phyloP scores from a whole-genome alignment of 1,140 invertebrate genomes.

The Eriosoma lanigerum region DNA sequence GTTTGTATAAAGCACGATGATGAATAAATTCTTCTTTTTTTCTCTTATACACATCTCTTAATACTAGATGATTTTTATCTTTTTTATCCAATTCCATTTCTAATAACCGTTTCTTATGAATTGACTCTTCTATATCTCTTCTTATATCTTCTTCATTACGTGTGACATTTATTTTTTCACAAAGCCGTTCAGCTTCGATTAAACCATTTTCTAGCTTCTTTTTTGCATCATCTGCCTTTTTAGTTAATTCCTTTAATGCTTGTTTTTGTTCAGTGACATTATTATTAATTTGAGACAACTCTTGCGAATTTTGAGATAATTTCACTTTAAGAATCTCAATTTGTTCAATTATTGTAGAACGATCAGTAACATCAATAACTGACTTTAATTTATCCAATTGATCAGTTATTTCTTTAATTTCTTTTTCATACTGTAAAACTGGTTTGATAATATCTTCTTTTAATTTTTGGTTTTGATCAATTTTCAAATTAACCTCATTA shows the following conservation, averaged over 20 bases:
- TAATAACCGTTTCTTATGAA: not conserved
- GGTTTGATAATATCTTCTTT: conserved; percentile 7
- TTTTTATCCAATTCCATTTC: conserved; percentile 30
- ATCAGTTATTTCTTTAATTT: not conserved
- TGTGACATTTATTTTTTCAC: not conserved
- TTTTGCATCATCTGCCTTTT: conserved; percentile 4
- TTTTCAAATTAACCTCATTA: conserved; percentile 30
- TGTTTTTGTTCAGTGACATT: not conserved
- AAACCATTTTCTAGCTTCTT: not conserved
- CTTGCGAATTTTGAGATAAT: not conserved
- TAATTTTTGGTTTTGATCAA: not conserved
- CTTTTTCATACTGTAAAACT: not conserved
- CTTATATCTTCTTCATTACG: conserved; percentile 6
- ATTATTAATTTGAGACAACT: conserved; percentile 25
- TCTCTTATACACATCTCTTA: not conserved
- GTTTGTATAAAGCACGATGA: not conserved
- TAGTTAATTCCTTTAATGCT: not conserved
- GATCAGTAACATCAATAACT: conserved; percentile 22
- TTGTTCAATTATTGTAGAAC: not conserved
- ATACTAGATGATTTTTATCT: not conserved
- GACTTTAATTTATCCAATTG: not conserved
- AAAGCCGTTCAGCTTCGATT: conserved; percentile 13
- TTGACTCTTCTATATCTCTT: conserved; percentile 27
- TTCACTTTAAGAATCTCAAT: not conserved
- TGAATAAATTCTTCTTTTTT: conserved; percentile 36